phyloP scores from a whole-genome alignment of 2,113 vertebrate genomes.

The Strix uralensis region DNA sequence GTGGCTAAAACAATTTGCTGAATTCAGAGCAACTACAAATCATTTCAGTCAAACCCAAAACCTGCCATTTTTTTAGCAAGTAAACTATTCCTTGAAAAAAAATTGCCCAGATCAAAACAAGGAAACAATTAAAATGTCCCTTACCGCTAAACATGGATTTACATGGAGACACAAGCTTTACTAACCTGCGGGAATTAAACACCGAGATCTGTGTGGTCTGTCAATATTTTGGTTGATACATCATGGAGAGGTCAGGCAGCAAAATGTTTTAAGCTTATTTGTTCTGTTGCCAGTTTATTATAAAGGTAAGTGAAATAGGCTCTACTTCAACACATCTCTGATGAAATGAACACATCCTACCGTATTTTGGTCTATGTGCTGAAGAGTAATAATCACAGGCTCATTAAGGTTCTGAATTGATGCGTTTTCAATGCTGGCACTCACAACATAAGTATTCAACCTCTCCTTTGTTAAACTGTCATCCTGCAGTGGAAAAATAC shows the following conservation, averaged over 20 bases:
- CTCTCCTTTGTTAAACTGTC: neutral
- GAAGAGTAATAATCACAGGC: constrained; percentile 78
- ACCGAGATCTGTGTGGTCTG: neutral
- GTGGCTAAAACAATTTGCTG: neutral
- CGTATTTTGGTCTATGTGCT: constrained; percentile 66
- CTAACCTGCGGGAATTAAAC: neutral
- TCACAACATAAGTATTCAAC: constrained; percentile 82
- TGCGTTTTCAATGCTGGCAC: constrained; percentile 81
- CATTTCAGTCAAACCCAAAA: neutral
- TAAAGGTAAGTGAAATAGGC: neutral
- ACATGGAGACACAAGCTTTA: neutral
- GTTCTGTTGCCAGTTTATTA: neutral
- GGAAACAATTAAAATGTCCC: neutral
- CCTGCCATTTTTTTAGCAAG: neutral
- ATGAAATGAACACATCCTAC: constrained; percentile 62
- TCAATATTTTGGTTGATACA: neutral
- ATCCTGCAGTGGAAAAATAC: constrained; percentile 69
- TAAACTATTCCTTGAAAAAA: neutral
- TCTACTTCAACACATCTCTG: neutral
- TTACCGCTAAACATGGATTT: neutral
- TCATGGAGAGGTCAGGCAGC: neutral
- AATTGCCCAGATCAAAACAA: neutral
- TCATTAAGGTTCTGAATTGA: constrained; percentile 75
- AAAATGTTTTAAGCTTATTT: neutral
- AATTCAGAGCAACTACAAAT: neutral